phyloP scores from a whole-genome alignment of 2,797 vertebrate species.

The Eospalax fontanierii region DNA sequence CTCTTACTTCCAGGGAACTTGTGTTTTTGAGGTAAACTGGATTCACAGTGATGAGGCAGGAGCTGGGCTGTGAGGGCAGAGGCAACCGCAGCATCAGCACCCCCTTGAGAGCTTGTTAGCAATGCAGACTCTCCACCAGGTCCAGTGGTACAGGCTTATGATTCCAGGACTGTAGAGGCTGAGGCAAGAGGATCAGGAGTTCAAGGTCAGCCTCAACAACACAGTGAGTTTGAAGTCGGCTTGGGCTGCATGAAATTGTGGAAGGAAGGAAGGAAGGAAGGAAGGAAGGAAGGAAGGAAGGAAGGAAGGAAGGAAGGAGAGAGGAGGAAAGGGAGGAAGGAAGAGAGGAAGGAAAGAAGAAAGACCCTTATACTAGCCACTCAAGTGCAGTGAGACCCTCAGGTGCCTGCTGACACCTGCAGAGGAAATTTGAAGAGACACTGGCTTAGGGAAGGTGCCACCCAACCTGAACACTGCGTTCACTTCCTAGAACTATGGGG shows the following conservation, averaged over 20 bases:
- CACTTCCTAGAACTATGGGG: background rate
- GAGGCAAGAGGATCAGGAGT: background rate
- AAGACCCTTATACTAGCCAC: background rate
- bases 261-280: no score
- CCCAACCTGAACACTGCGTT: background rate
- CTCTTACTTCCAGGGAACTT: background rate
- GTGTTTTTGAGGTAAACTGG: background rate
- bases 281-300: no score
- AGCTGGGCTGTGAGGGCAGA: background rate
- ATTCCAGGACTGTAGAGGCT: background rate
- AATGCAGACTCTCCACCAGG: background rate
- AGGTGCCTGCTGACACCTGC: background rate
- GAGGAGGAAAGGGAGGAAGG: no score
- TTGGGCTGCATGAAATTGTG: background rate
- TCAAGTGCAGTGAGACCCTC: background rate
- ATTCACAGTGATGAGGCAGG: accelerated
- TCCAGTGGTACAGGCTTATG: background rate
- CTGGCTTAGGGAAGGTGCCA: background rate
- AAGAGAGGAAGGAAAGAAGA: background rate
- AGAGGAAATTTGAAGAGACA: background rate
- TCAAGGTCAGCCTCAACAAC: background rate
- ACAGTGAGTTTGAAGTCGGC: background rate
- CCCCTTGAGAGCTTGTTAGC: background rate
- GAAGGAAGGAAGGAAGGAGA: no score
- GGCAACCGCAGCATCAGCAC: background rate